phyloP scores from a whole-genome alignment of 2,797 vertebrate species.

The Lutjanus campechanus region DNA sequence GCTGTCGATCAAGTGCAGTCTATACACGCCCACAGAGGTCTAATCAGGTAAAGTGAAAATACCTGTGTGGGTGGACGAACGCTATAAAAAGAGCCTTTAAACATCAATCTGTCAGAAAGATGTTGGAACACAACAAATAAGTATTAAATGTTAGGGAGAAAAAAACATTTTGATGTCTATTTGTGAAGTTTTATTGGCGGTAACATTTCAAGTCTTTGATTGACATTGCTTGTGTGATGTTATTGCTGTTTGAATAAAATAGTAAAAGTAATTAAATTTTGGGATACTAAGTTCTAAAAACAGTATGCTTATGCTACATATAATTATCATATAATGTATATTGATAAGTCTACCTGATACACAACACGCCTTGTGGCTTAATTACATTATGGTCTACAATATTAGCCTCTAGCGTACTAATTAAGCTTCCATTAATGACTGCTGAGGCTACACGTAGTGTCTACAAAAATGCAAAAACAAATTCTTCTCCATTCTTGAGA shows the following conservation, averaged over 20 bases:
- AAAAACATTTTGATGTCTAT: not conserved
- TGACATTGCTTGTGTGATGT: not conserved
- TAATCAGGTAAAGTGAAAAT: conserved; percentile 8
- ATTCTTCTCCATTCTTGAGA: not conserved
- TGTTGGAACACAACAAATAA: not conserved
- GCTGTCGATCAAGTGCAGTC: conserved; percentile 3
- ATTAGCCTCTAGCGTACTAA: not conserved
- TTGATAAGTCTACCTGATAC: not conserved
- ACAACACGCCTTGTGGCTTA: not conserved
- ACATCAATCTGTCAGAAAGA: not conserved
- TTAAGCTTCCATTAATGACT: not conserved
- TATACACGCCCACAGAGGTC: not conserved
- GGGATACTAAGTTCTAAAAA: not conserved
- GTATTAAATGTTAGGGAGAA: not conserved
- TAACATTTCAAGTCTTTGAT: not conserved
- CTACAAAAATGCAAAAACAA: not conserved
- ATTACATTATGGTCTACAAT: not conserved
- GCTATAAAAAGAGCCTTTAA: not conserved
- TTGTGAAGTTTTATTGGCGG: not conserved
- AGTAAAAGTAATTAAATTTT: not conserved
- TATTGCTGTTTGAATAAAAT: not conserved
- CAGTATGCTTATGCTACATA: not conserved
- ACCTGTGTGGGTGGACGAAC: not conserved
- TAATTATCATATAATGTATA: not conserved
- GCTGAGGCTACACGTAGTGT: not conserved